Base-by-base conservation (phyloP, 2,888 invertebrate species). In the Cantharis rustica region DNA sequence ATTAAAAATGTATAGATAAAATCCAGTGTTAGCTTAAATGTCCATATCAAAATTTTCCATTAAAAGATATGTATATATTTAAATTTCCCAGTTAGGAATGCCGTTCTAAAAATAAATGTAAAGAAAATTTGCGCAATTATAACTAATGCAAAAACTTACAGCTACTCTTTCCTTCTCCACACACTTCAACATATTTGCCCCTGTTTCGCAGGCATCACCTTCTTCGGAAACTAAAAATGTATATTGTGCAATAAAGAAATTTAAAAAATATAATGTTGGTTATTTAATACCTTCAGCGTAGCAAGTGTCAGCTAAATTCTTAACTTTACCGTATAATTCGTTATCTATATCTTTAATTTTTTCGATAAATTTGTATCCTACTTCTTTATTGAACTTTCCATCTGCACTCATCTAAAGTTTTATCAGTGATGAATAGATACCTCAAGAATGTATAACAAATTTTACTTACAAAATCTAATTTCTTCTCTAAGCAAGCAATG, bases 131-230 rank as follows among this genome's bases (percentile, higher is more conserved):
- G 13, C 4, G 3, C 4, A 31, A 3, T 13, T 26, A 10, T 26
- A 31, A 31, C 13, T 1, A 16, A 13, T 69, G 1, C 31, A 31
- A 16, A n/a, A n/a, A 61, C 71, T 63, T 63, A 71, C 71, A 11
- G 10, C 63, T 23, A 0, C 13, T 11, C 10, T 20, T 71, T 71
- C 63, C 7, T 16, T 71, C 11, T 16, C 10, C 9, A 16, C 62
- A 16, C 71, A 71, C 10, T 3, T 16, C 10, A 47, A 63, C 62
- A 71, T 62, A 20, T 62, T 63, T 13, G n/a, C 15, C 0, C 16
- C 71, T 16, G 71, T 71, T 71, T 71, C 62, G 63, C 71, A 71
- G 61, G 15, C 62, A 5, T 71, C 63, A 16, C 1, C 16, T 17
- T 16, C 26, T 26, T 15, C 23, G 2, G 15, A n/a, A 26, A 68